Percentiles rank a stretch among this genome's conserved stretches.
phyloP scores from a whole-genome alignment of 2,797 vertebrate genomes.

The Arnoldichthys spilopterus region DNA sequence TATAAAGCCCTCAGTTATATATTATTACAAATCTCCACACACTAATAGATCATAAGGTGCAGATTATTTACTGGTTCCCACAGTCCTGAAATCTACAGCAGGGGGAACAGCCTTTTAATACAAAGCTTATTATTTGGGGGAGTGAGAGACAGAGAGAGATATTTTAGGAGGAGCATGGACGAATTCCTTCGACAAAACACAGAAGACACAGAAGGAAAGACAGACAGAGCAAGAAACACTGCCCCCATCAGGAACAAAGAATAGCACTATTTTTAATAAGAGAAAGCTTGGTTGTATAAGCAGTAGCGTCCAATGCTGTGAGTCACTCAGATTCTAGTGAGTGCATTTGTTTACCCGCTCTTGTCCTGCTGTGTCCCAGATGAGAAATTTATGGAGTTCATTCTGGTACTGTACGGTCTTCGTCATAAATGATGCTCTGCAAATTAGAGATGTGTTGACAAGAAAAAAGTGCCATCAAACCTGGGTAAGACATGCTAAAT shows the following conservation, averaged over 20 bases:
- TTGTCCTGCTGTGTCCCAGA: constrained; percentile 99
- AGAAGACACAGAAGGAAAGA: background rate
- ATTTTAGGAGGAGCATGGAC: background rate
- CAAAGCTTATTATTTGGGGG: too few relatives aligned
- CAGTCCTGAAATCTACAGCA: too few relatives aligned
- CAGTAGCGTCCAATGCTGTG: background rate
- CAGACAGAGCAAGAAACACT: constrained; percentile 55
- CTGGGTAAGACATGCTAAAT: background rate
- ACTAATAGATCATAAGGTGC: too few relatives aligned
- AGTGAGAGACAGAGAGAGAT: background rate
- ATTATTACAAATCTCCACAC: too few relatives aligned
- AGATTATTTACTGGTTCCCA: too few relatives aligned
- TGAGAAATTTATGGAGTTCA: constrained; percentile 98
- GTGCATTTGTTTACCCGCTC: constrained; percentile 82
- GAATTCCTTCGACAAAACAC: background rate
- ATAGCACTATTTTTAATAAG: constrained; percentile 63
- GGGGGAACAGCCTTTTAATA: too few relatives aligned
- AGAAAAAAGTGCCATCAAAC: background rate
- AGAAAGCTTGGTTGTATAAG: constrained; percentile 40
- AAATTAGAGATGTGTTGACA: constrained; percentile 59
- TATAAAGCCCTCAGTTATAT: too few relatives aligned
- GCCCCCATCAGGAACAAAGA: constrained; percentile 49
- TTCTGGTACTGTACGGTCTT: constrained; percentile 99
- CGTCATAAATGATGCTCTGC: constrained; percentile 98
- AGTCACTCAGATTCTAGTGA: background rate